Percentiles rank a stretch among this genome's conserved stretches.
Conservation (phyloP, 2,113 vertebrate genomes). For the Merops nubicus region DNA sequence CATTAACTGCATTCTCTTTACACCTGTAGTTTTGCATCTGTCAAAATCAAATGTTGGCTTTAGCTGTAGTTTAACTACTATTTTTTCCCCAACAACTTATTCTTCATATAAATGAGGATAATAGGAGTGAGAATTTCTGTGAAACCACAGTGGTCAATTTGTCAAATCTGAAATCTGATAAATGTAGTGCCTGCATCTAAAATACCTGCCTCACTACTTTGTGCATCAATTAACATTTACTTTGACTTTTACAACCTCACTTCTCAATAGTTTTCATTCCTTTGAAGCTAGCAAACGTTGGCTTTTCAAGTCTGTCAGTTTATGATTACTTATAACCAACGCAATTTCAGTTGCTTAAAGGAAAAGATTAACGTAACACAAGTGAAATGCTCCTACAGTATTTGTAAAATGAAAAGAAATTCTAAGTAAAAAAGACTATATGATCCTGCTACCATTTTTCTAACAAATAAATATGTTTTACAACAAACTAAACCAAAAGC, state of each 20-base stretch:
- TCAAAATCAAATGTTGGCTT: neutral
- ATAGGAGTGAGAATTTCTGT: slow-evolving; percentile 30
- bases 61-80: neutral
- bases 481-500: slow-evolving; percentile 5
- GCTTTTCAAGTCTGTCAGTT: slow-evolving; percentile 71
- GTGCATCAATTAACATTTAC: slow-evolving; percentile 82
- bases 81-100: neutral
- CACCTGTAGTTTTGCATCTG: neutral
- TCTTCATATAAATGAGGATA: neutral
- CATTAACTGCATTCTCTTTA: no score
- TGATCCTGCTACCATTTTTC: neutral
- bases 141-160: slow-evolving; percentile 63
- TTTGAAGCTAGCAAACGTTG: slow-evolving; percentile 70
- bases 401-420: neutral
- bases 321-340: slow-evolving; percentile 68
- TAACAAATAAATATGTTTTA: slow-evolving; percentile 16
- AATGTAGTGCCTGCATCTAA: slow-evolving; percentile 59
- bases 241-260: slow-evolving; percentile 78
- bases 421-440: neutral
- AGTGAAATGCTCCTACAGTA: neutral
- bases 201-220: slow-evolving; percentile 60
- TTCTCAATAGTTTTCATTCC: slow-evolving; percentile 71
- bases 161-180: slow-evolving; percentile 66
- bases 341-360: slow-evolving; percentile 46
- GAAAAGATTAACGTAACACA: slow-evolving; percentile 59